Base-by-base conservation (phyloP, 2,888 invertebrate species). In the Tipula vernalis region DNA sequence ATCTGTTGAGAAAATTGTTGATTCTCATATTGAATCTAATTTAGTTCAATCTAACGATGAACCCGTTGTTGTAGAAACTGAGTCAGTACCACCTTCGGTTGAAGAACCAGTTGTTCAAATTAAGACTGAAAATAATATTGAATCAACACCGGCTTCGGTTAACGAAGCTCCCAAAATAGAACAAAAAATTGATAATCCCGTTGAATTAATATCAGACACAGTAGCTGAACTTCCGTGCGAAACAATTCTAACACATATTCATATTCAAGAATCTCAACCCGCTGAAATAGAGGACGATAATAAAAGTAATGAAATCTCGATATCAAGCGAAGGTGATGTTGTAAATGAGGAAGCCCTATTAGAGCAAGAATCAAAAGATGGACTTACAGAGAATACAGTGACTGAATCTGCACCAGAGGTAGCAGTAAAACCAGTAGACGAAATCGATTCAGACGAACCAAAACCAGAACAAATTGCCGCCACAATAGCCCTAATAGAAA, bases 81-180 rank as follows among this genome's bases (percentile, higher is more conserved):
- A 86, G 83, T 47, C 83, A 41, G 84, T 39, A 6, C 41, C 84
- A 15, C 85, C 86, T 57, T 86, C 87, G 71, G 44, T 87, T 12
- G 86, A 87, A 44, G 86, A 83, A 86, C 41, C 51, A 47, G 39
- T 86, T 15, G 83, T 84, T 85, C 86, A 83, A 87, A 83, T 51
- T 83, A 83, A 36, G 71, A 41, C 42, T 12, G 83, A 85, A 85
- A 41, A 85, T 36, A 84, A 84, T 15, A 39, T 84, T 15, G 84
- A 84, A 84, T 84, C 84, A 39, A 86, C 36, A 28, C 42, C 42
- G 18, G 39, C 42, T 15, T 39, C 84, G 5, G 39, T 85, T 10
- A 13, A 28, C 6, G 86, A 47, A 28, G 36, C 42, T 28, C 71
- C 71, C 13, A 3, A 10, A 71, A 10, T 71, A 71, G 71, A 71